Percentiles rank a stretch among this genome's conserved stretches.
phyloP scores from a whole-genome alignment of 2,888 invertebrate genomes.

The Drosophila flavopinicola region DNA sequence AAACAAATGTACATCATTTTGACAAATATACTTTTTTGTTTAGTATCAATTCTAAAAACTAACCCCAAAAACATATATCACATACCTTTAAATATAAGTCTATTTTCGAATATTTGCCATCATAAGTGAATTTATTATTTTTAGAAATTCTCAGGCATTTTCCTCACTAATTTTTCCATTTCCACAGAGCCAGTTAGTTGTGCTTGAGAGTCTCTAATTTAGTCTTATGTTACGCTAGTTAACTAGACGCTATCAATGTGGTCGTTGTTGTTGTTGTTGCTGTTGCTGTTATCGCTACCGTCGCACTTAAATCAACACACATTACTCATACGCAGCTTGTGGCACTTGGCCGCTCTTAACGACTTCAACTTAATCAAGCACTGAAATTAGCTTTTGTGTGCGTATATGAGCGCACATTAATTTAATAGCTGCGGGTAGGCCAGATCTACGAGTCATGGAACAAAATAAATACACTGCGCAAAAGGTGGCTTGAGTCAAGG shows the following conservation, averaged over 20 bases:
- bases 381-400: conserved; percentile 76
- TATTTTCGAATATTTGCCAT: too few relatives aligned
- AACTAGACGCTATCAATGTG: conserved; percentile 28
- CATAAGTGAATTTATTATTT: background rate
- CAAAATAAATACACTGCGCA: conserved; percentile 37
- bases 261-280: background rate
- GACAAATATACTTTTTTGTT: too few relatives aligned
- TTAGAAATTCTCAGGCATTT: background rate
- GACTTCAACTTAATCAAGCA: conserved; percentile 77
- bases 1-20: too few relatives aligned
- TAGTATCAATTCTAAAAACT: too few relatives aligned
- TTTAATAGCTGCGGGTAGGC: conserved; percentile 66
- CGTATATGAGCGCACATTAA: conserved; percentile 75
- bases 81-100: too few relatives aligned
- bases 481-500: conserved; percentile 19
- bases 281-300: conserved; percentile 6
- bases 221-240: conserved; percentile 28
- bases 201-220: conserved; percentile 27
- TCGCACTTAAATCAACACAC: conserved; percentile 60
- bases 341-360: conserved; percentile 71
- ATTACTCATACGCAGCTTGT: conserved; percentile 78
- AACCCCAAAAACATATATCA: too few relatives aligned
- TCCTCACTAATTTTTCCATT: background rate
- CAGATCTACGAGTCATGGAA: conserved; percentile 12
- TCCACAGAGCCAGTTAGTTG: conserved; percentile 1